These are phyloP conservation scores for Bungarus multicinctus DNA, from an alignment of 2,113 vertebrate species.

Conservation along the genomic window DNA sequence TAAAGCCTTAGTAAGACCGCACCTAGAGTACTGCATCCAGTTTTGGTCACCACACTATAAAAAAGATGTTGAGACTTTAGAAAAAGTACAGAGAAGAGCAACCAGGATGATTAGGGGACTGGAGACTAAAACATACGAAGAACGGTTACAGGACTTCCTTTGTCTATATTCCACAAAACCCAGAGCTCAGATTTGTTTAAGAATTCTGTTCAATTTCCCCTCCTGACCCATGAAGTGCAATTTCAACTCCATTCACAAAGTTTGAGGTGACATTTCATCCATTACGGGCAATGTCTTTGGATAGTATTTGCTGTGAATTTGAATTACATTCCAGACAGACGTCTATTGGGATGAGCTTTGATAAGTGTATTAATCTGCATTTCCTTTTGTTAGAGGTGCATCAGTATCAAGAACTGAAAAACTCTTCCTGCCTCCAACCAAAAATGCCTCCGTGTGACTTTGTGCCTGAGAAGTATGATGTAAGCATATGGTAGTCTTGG, in stretches of 20 bases:
- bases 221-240: neutral
- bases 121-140: too few species aligned
- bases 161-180: neutral
- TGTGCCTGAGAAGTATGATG: constrained; percentile 80
- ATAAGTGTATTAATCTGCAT: constrained; percentile 14
- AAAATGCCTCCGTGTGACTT: constrained; percentile 88
- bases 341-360: neutral
- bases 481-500: constrained; percentile 59
- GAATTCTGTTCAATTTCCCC: neutral
- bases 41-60: too few species aligned
- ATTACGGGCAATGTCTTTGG: neutral
- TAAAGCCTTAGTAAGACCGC: too few species aligned
- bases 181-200: neutral
- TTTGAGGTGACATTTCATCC: neutral
- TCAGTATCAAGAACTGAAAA: constrained; percentile 67
- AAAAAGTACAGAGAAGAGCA: too few species aligned
- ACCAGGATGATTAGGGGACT: too few species aligned
- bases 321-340: neutral
- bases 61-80: too few species aligned
- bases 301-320: neutral
- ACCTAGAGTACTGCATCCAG: too few species aligned
- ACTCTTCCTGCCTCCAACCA: constrained; percentile 42
- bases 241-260: neutral
- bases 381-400: constrained; percentile 60
- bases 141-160: neutral